Percentiles rank a stretch among this genome's conserved stretches.
These are phyloP conservation scores for Ptychochromis oligacanthus DNA, from an alignment of 2,113 vertebrate species.

Conservation along the genomic window DNA sequence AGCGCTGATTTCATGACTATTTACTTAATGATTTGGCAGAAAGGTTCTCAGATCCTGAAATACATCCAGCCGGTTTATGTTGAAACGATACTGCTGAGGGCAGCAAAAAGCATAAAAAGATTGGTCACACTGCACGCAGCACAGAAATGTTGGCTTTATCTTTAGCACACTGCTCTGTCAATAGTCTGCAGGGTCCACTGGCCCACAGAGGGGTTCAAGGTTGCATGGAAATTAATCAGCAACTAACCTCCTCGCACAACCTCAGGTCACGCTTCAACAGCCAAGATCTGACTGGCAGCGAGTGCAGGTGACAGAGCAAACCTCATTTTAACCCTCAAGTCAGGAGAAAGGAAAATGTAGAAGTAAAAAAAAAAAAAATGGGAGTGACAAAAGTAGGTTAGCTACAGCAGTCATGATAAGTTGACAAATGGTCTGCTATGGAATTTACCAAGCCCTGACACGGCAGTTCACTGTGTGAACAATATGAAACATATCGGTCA, in stretches of 20 bases:
- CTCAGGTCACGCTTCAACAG: conserved; percentile 47
- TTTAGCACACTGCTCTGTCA: conserved; percentile 79
- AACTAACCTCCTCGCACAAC: conserved; percentile 70
- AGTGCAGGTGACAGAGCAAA: conserved; percentile 13
- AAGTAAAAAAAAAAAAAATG: conserved; percentile 8
- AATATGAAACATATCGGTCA: conserved; percentile 43
- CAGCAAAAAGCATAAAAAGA: conserved; percentile 51
- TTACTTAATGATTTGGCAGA: conserved; percentile 34
- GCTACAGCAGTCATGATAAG: conserved; percentile 41
- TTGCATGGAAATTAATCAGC: conserved; percentile 77
- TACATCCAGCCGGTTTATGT: conserved; percentile 14
- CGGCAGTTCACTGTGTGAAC: conserved; percentile 26
- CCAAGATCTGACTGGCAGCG: conserved; percentile 18
- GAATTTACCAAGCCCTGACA: conserved; percentile 49
- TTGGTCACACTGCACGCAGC: conserved; percentile 42
- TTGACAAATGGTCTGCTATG: conserved; percentile 36
- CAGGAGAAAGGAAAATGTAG: conserved; percentile 24
- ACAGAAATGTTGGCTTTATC: conserved; percentile 76
- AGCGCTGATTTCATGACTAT: conserved; percentile 6
- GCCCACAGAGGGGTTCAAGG: conserved; percentile 80
- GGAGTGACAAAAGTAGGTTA: conserved; percentile 34
- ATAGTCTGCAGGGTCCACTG: conserved; percentile 82
- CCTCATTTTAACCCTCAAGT: conserved; percentile 7
- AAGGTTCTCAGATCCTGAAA: conserved; percentile 40
- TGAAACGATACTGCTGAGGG: conserved; percentile 69